Percentiles rank a stretch among this genome's conserved stretches.
Conservation (phyloP, 1,140 invertebrate genomes). For the Caenorhabditis latens region DNA sequence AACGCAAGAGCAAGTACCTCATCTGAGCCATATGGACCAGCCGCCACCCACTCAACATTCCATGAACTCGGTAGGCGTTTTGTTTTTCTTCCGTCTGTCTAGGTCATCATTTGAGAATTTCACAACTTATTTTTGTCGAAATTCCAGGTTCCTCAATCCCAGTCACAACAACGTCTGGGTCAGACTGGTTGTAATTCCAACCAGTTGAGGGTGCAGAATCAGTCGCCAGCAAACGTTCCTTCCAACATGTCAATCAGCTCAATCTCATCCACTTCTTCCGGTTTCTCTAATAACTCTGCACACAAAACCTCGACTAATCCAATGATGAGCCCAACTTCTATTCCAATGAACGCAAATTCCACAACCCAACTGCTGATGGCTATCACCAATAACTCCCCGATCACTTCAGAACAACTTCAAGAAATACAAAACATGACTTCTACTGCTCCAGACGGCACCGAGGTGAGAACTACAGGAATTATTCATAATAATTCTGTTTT, state of each 20-base stretch:
- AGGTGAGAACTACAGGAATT: background rate
- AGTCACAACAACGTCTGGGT: slow-evolving; percentile 3
- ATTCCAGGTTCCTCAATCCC: slow-evolving; percentile 27
- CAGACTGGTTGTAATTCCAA: slow-evolving; percentile 8
- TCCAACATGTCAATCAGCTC: background rate
- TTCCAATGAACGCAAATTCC: background rate
- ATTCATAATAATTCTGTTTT: background rate
- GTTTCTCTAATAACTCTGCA: background rate
- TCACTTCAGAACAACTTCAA: background rate
- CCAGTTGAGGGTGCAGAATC: background rate
- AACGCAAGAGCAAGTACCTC: slow-evolving; percentile 33
- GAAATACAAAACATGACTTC: background rate
- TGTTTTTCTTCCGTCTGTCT: slow-evolving; percentile 17
- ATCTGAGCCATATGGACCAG: slow-evolving; percentile 54
- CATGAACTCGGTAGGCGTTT: slow-evolving; percentile 52
- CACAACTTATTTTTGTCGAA: background rate
- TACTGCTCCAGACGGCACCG: background rate
- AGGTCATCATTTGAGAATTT: slow-evolving; percentile 17
- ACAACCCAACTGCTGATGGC: slow-evolving; percentile 12
- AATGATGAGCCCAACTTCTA: background rate
- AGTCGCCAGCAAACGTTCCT: background rate
- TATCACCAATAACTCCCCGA: background rate
- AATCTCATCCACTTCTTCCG: background rate
- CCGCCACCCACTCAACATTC: slow-evolving; percentile 47
- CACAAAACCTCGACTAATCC: background rate